Percentiles rank a stretch among this genome's conserved stretches.
Evolutionary conservation across 2,888 invertebrate species (phyloP).

Genomic region (Pterobdella sp.): DNA sequence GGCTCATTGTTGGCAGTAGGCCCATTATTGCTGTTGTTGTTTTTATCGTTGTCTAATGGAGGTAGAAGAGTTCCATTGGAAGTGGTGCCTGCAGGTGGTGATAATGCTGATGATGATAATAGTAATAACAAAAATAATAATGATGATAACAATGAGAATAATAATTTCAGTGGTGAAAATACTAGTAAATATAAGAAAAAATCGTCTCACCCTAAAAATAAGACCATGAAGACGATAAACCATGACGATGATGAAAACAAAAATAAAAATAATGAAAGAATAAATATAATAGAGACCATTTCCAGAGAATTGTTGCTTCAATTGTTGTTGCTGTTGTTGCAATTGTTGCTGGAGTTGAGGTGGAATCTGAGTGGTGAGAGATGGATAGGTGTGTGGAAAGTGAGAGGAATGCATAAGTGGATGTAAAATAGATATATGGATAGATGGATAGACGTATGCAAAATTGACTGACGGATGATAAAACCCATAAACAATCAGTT

Average conservation of each 20-base stretch:
- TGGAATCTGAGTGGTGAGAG: neutral
- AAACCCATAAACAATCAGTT: no score
- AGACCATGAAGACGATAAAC: no score
- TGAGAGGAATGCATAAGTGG: no score
- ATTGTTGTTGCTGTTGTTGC: neutral
- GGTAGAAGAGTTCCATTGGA: neutral
- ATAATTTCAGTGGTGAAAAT: neutral
- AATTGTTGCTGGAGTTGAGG: constrained; percentile 6
- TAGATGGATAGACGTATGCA: no score
- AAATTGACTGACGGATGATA: no score
- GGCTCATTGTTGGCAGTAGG: neutral
- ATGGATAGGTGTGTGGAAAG: no score
- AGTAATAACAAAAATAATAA: no score
- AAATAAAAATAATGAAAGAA: no score
- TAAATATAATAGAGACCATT: no score
- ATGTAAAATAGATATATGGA: no score
- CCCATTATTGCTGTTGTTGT: neutral
- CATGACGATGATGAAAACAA: no score
- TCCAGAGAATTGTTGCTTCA: constrained; percentile 1
- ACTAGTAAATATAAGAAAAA: neutral
- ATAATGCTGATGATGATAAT: constrained; percentile 17
- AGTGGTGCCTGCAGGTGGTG: neutral
- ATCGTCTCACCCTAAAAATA: neutral
- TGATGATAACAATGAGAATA: neutral
- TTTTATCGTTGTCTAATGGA: constrained; percentile 21